Evolutionary conservation across 2,888 invertebrate species (phyloP).

Genomic region (Trichogramma dendrolimi): DNA sequence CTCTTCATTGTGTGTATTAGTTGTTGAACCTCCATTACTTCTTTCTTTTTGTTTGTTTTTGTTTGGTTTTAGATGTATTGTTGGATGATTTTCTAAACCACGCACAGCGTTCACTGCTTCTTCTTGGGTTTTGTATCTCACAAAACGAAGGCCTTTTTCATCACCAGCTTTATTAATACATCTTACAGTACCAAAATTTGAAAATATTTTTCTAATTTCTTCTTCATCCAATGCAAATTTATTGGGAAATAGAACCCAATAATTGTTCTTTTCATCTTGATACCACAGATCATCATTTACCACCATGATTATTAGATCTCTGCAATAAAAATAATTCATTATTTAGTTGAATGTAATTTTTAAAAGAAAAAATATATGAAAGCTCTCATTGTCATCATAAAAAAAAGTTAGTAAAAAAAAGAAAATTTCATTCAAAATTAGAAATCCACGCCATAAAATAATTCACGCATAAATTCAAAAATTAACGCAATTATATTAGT

Average conservation of each 20-base stretch:
- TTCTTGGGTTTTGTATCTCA: slow-evolving; percentile 30
- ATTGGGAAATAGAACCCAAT: slow-evolving; percentile 30
- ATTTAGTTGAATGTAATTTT: neutral
- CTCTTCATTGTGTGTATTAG: too few species aligned
- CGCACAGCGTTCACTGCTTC: slow-evolving; percentile 27
- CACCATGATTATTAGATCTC: slow-evolving; percentile 3
- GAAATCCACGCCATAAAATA: too few species aligned
- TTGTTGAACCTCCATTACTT: neutral
- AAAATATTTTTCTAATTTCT: slow-evolving; percentile 33
- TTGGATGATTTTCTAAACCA: slow-evolving; percentile 15
- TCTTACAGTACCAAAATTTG: slow-evolving; percentile 34
- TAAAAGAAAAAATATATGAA: neutral
- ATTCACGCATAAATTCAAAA: too few species aligned
- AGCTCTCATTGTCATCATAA: neutral
- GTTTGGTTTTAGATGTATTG: slow-evolving; percentile 15
- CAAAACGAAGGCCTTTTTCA: slow-evolving; percentile 34
- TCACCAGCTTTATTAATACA: slow-evolving; percentile 29
- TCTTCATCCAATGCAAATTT: slow-evolving; percentile 23
- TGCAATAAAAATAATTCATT: slow-evolving; percentile 1
- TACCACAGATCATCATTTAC: slow-evolving; percentile 12
- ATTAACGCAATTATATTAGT: too few species aligned
- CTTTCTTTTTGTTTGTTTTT: slow-evolving; percentile 13
- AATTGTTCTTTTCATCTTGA: slow-evolving; percentile 18
- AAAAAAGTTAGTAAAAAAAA: too few species aligned
- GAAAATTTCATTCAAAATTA: too few species aligned